Base-by-base conservation (phyloP, 1,140 invertebrate genomes). In the Alviniconcha marisindica region DNA sequence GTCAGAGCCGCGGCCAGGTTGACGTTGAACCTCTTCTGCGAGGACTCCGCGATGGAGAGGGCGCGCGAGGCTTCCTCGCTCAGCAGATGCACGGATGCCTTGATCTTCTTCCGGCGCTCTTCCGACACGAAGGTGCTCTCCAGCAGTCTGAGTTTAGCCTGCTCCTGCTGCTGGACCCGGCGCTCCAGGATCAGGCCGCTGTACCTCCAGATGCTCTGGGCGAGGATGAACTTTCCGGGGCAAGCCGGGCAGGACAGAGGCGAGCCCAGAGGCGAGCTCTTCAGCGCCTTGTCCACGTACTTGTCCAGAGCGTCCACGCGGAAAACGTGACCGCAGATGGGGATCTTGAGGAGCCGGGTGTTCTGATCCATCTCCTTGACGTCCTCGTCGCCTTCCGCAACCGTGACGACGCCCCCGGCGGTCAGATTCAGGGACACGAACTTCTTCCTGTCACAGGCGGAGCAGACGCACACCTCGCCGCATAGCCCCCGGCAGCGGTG, bases 401-500 rank as follows among this genome's bases (percentile, higher is more conserved):
- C 44, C 1, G 44, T n/a, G 2, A 48, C 42, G 5, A 54, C 28
- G n/a, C n/a, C n/a, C n/a, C n/a, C n/a, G n/a, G n/a, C n/a, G n/a
- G n/a, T n/a, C n/a, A n/a, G n/a, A n/a, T n/a, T n/a, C n/a, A 78
- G 77, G 21, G 77, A 54, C 2, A 63, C 54, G 36, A 78, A 78
- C 48, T 63, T 63, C 10, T 77, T 71, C 51, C 80, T 77, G 3
- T 38, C 12, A 18, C 48, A 51, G 44, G 63, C 74, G 28, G 83
- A 95, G 90, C 94, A 91, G 44, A 48, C 44, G 18, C 44, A 48
- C 93, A 94, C 90, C 94, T 96, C 96, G 38, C 94, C 93, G 92
- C 96, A 96, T 0, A 93, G 40, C 1, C 85, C 94, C 60, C 94
- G 91, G 89, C 96, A 96, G 40, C 28, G 88, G 91, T 96, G 96